phyloP scores from a whole-genome alignment of 2,113 vertebrate species.

The Cisticola juncidis region DNA sequence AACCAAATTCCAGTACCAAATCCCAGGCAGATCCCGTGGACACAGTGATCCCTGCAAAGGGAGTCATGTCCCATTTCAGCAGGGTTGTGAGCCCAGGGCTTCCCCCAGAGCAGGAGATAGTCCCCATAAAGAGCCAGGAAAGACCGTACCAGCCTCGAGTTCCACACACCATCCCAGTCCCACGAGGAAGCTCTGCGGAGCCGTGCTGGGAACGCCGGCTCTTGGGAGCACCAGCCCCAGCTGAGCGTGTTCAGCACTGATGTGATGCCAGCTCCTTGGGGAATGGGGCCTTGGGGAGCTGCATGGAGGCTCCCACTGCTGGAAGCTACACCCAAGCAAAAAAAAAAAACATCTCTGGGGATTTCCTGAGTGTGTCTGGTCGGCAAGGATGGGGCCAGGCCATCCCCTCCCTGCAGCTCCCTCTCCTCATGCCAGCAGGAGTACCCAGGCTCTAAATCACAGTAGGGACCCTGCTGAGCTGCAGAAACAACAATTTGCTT shows the following conservation, averaged over 20 bases:
- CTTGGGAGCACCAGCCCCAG: not conserved
- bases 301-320: not conserved
- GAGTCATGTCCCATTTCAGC: rapidly evolving
- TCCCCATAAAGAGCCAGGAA: not conserved
- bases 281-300: not conserved
- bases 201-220: not conserved
- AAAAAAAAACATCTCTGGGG: rapidly evolving
- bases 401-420: not conserved
- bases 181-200: rapidly evolving
- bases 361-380: rapidly evolving
- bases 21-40: rapidly evolving
- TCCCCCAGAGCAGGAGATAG: rapidly evolving
- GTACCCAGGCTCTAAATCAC: rapidly evolving
- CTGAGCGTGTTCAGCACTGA: not conserved
- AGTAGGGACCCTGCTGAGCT: rapidly evolving
- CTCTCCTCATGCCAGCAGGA: rapidly evolving
- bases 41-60: not conserved
- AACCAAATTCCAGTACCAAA: not conserved
- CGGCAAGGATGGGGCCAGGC: rapidly evolving
- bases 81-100: not conserved
- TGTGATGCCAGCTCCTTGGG: rapidly evolving
- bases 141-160: not conserved
- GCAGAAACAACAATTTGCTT: not conserved
- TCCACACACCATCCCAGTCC: not conserved
- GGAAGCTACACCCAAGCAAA: not conserved